Evolutionary conservation across 2,888 invertebrate species (phyloP).

Genomic region (Caenorhabditis drosophilae): DNA sequence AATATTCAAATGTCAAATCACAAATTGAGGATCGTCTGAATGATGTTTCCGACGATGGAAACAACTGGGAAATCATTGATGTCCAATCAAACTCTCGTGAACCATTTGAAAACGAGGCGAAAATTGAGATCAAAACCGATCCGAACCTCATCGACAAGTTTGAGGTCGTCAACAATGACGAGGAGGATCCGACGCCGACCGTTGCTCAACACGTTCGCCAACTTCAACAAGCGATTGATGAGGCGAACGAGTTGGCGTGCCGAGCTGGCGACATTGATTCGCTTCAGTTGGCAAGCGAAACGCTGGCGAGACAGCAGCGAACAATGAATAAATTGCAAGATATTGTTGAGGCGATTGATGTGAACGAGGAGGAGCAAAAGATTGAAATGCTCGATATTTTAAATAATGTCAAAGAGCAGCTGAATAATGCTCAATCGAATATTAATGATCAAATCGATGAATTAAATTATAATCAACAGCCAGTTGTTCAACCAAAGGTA

Average conservation of each 20-base stretch:
- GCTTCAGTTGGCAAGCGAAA: slow-evolving; percentile 35
- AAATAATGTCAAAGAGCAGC: slow-evolving; percentile 14
- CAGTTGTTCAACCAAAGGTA: slow-evolving; percentile 25
- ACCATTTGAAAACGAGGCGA: slow-evolving; percentile 14
- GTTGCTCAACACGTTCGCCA: slow-evolving; percentile 19
- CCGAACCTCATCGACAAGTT: slow-evolving; percentile 29
- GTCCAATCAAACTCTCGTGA: slow-evolving; percentile 8
- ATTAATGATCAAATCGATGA: slow-evolving; percentile 33
- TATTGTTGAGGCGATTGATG: slow-evolving; percentile 9
- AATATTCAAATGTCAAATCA: slow-evolving; percentile 1
- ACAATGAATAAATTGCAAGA: slow-evolving; percentile 32
- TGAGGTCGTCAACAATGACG: slow-evolving; percentile 16
- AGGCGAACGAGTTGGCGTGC: slow-evolving; percentile 22
- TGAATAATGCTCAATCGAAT: slow-evolving; percentile 22
- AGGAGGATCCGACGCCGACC: slow-evolving; percentile 26
- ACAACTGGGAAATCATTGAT: slow-evolving; percentile 30
- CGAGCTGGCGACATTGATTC: slow-evolving; percentile 26
- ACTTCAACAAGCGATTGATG: slow-evolving; percentile 24
- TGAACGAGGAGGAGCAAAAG: slow-evolving; percentile 14
- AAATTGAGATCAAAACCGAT: slow-evolving; percentile 31
- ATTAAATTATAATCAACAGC: slow-evolving; percentile 28
- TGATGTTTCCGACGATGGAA: not conserved
- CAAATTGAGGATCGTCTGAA: slow-evolving; percentile 5
- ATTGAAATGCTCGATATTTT: slow-evolving; percentile 19
- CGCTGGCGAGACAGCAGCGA: slow-evolving; percentile 25